phyloP scores from a whole-genome alignment of 2,113 vertebrate genomes.

The Sturnus vulgaris region DNA sequence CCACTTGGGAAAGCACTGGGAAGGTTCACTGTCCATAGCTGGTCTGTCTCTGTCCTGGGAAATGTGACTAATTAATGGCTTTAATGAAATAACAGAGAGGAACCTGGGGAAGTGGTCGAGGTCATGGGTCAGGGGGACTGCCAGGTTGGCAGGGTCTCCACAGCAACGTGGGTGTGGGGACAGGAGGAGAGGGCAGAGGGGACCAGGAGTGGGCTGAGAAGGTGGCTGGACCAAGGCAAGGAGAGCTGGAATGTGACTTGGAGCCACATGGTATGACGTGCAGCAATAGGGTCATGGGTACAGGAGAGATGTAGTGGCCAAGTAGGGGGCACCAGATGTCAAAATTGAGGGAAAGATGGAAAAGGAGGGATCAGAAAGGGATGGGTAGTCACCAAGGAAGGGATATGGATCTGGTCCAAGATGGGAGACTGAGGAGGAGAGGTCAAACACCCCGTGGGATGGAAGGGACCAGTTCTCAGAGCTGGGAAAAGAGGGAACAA shows the following conservation, averaged over 20 bases:
- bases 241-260: background rate
- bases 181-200: background rate
- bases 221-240: background rate
- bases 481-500: background rate
- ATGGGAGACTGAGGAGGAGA: background rate
- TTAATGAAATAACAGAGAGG: background rate
- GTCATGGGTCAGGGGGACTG: background rate
- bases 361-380: background rate
- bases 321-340: background rate
- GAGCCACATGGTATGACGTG: background rate
- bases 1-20: background rate
- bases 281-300: rapidly evolving
- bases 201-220: background rate
- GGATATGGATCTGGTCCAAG: background rate
- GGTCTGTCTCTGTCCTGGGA: background rate
- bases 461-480: background rate
- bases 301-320: background rate
- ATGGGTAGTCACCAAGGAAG: background rate
- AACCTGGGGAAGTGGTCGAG: background rate
- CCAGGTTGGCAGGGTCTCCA: background rate
- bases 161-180: rapidly evolving
- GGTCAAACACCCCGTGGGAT: background rate
- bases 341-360: background rate
- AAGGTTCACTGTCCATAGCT: background rate
- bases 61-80: background rate